A percentile compares a stretch with the other conserved stretches of the same genome.
These are phyloP conservation scores for Intellagama lesueurii DNA, from an alignment of 2,797 vertebrate species.

Conservation along the genomic window DNA sequence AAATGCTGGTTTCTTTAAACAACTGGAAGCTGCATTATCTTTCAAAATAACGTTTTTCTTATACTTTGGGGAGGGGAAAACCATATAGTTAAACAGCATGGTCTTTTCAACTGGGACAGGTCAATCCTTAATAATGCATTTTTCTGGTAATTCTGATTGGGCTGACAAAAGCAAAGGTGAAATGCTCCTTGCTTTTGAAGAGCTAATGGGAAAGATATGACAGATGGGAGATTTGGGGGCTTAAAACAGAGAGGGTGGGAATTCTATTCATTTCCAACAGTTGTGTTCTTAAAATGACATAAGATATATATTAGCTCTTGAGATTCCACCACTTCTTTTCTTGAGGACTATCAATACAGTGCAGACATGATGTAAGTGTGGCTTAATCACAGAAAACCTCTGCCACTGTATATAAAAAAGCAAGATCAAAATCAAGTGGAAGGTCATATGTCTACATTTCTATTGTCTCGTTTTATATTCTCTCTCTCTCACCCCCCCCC, in stretches of 20 bases:
- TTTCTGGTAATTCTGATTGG: not conserved
- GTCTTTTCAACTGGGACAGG: slow-evolving; percentile 38
- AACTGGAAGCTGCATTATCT: slow-evolving; percentile 3
- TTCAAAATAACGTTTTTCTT: slow-evolving; percentile 47
- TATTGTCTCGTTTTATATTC: not conserved
- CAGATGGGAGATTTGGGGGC: slow-evolving; percentile 21
- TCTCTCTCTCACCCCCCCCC: not conserved
- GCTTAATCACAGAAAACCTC: not conserved
- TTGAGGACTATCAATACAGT: slow-evolving; percentile 2
- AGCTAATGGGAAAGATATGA: slow-evolving; percentile 12
- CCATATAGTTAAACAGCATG: slow-evolving; percentile 47
- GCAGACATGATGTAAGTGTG: not conserved
- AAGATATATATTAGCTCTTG: slow-evolving; percentile 1
- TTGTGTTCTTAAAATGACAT: slow-evolving; percentile 17
- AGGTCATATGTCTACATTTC: not conserved
- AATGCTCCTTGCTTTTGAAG: not conserved
- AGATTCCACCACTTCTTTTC: not conserved
- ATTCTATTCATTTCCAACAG: slow-evolving; percentile 22
- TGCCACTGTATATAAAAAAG: not conserved
- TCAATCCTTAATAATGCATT: slow-evolving; percentile 37
- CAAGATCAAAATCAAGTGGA: not conserved
- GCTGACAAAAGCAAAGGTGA: slow-evolving; percentile 18
- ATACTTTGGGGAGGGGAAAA: not conserved
- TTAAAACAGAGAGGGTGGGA: slow-evolving; percentile 42
- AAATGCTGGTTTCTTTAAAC: slow-evolving; percentile 24